These are phyloP conservation scores for Sinodicranocentrus sp. DNA, from an alignment of 2,888 invertebrate species.

Conservation along the genomic window DNA sequence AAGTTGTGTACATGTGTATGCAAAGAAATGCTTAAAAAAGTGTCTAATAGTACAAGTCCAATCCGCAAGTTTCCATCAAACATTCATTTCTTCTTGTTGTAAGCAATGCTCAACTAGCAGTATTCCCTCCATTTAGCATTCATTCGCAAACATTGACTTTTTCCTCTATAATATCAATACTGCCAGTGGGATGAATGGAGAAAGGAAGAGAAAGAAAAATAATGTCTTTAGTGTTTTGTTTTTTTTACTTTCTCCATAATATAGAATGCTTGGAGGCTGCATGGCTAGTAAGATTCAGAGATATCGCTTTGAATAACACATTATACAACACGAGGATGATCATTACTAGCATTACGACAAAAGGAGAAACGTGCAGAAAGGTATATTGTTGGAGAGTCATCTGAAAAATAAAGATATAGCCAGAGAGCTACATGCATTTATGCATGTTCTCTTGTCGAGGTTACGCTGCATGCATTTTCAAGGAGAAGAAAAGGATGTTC, in stretches of 20 bases:
- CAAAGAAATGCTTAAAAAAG: not conserved
- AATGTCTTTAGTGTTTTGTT: no score
- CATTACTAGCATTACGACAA: slow-evolving; percentile 53
- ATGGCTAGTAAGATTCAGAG: slow-evolving; percentile 29
- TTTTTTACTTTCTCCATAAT: no score
- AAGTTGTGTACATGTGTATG: not conserved
- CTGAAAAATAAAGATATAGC: no score
- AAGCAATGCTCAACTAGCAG: slow-evolving; percentile 47
- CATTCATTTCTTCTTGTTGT: slow-evolving; percentile 5
- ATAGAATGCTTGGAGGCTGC: not conserved
- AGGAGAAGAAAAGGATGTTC: no score
- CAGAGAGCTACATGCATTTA: no score
- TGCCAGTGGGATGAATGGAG: no score
- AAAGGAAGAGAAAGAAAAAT: no score
- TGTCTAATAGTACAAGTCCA: not conserved
- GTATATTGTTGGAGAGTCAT: not conserved
- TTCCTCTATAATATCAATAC: slow-evolving; percentile 48
- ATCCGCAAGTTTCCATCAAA: slow-evolving; percentile 33
- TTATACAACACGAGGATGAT: slow-evolving; percentile 44
- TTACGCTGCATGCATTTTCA: no score
- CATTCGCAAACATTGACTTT: slow-evolving; percentile 55
- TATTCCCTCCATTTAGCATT: slow-evolving; percentile 61
- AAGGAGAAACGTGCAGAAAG: slow-evolving; percentile 44
- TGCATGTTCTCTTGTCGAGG: no score
- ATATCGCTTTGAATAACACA: slow-evolving; percentile 48